Conservation (phyloP, 2,888 invertebrate species). For the Actias luna region DNA sequence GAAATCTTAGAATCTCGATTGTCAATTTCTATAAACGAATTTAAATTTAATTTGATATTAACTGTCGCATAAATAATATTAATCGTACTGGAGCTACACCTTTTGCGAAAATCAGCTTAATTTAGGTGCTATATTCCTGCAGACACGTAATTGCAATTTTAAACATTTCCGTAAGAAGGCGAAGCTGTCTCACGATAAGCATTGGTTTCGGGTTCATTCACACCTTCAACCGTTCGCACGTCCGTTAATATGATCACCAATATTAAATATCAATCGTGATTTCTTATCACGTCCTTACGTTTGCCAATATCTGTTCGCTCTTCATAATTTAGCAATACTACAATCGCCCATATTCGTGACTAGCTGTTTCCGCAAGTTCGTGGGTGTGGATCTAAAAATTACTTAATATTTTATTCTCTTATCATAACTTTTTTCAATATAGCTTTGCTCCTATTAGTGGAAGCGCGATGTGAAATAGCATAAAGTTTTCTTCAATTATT, state of each 20-base stretch:
- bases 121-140: not conserved
- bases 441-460: too few species aligned
- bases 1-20: too few species aligned
- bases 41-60: too few species aligned
- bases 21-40: too few species aligned
- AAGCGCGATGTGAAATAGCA: too few species aligned
- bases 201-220: conserved; percentile 55
- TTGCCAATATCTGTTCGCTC: not conserved
- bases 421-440: too few species aligned
- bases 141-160: conserved; percentile 38
- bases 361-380: too few species aligned
- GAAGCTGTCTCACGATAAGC: conserved; percentile 57
- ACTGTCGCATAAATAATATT: too few species aligned
- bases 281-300: conserved; percentile 30
- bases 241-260: conserved; percentile 25
- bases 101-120: not conserved
- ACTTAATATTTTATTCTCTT: too few species aligned
- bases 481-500: too few species aligned
- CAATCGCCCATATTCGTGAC: not conserved
- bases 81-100: not conserved
- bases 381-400: too few species aligned
- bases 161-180: conserved; percentile 40
- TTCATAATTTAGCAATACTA: not conserved
- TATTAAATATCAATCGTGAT: conserved; percentile 28
- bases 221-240: conserved; percentile 32